Evolutionary conservation across 2,113 vertebrate species (phyloP).

Genomic region (Apodemus sylvaticus): DNA sequence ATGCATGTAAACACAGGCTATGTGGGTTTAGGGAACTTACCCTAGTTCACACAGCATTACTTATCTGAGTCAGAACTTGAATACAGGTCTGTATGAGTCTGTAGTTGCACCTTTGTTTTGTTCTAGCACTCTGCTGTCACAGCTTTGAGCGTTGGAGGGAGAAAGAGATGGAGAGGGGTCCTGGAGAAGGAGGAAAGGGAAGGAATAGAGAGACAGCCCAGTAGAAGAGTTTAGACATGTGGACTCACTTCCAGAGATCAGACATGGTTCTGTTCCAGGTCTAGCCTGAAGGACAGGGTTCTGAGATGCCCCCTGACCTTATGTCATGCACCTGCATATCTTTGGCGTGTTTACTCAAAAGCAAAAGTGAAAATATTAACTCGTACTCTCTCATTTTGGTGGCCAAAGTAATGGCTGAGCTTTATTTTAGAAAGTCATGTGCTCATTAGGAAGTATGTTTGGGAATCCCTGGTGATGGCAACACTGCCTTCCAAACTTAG

Average conservation of each 20-base stretch:
- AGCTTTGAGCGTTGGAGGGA: background rate
- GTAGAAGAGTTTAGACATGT: background rate
- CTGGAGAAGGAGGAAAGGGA: background rate
- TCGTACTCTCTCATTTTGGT: background rate
- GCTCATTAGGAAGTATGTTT: background rate
- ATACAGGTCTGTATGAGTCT: background rate
- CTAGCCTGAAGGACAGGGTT: background rate
- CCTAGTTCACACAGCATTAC: background rate
- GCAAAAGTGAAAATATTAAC: background rate
- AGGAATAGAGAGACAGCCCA: background rate
- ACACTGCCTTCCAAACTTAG: background rate
- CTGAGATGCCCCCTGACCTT: background rate
- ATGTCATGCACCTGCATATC: background rate
- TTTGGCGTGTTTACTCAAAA: background rate
- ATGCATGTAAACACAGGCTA: background rate
- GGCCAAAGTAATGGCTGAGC: background rate
- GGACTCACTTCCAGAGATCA: background rate
- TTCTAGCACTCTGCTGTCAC: background rate
- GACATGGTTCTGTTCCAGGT: background rate
- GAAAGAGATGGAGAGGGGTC: background rate
- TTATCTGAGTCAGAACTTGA: background rate
- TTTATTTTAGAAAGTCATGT: background rate
- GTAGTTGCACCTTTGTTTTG: background rate
- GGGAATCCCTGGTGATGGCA: background rate
- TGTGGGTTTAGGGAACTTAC: background rate